A percentile compares a stretch with the other conserved stretches of the same genome.
phyloP scores from a whole-genome alignment of 2,888 invertebrate species.

The Hemithea aestivaria region DNA sequence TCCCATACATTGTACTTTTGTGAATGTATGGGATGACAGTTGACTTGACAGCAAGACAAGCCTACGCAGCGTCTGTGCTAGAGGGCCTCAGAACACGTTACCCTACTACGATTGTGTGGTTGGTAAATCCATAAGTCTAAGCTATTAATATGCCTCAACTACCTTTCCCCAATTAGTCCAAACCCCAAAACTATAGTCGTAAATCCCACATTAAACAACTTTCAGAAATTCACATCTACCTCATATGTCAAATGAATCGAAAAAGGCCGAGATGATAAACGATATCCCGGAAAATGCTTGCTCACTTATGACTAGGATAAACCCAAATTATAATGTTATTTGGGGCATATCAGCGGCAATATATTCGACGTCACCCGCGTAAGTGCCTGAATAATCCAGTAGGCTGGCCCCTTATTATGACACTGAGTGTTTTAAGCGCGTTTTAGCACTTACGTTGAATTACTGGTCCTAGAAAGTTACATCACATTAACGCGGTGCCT shows the following conservation, averaged over 20 bases:
- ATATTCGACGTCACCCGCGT: slow-evolving; percentile 19
- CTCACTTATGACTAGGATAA: slow-evolving; percentile 28
- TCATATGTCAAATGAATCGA: slow-evolving; percentile 25
- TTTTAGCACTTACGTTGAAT: slow-evolving; percentile 2
- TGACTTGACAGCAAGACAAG: too few species aligned
- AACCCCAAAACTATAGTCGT: too few species aligned
- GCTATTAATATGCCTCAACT: too few species aligned
- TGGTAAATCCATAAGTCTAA: too few species aligned
- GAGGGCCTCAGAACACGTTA: too few species aligned
- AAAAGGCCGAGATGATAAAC: slow-evolving; percentile 24
- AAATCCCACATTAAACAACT: neutral
- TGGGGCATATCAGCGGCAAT: slow-evolving; percentile 23
- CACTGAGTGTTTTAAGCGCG: slow-evolving; percentile 12
- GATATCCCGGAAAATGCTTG: slow-evolving; percentile 24
- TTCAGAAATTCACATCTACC: slow-evolving; percentile 19
- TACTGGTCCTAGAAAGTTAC: too few species aligned
- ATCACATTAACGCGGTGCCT: too few species aligned
- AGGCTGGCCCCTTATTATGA: slow-evolving; percentile 17
- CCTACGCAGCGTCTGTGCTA: too few species aligned
- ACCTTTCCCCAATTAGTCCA: too few species aligned
- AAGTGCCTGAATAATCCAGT: slow-evolving; percentile 22
- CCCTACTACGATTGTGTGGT: too few species aligned
- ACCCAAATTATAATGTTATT: slow-evolving; percentile 28
- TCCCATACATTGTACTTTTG: too few species aligned
- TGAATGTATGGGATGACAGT: too few species aligned